Base-by-base conservation (phyloP, 23 tunicate species). In the Halocynthia roretzi region DNA sequence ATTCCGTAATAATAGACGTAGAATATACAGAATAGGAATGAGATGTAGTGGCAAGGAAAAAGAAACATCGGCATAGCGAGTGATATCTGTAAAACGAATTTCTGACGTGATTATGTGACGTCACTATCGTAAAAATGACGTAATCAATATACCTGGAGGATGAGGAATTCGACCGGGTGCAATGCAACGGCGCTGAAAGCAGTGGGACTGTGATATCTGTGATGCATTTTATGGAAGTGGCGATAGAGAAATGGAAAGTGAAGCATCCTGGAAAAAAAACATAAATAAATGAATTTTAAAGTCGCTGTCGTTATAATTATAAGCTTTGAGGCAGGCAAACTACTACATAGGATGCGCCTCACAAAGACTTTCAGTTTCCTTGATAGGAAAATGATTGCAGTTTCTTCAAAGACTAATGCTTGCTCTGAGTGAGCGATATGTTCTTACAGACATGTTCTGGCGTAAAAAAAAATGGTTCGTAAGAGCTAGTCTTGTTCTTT, bases 181-280 rank as follows among this genome's bases (percentile, higher is more conserved):
- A 89, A 80, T 50, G 96, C 96, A 21, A 89, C 96, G 0, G 96
- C 96, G 61, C 96, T 84, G 82, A 89, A 89, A 12, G 96, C 96
- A 10, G 96, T 89, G 49, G 96, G 96, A 40, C 80, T 68, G 75
- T 89, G 87, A 53, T 89, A 89, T 22, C 89, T 81, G 54, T 89
- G 96, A 75, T 89, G 96, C 82, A 82, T 79, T 67, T 89, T 89
- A 75, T 89, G 96, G 79, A 89, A 89, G 80, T 83, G 75, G 8
- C 85, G 85, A 72, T 89, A 89, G 61, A 89, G 84, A 48, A 80
- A 83, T 7, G 96, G 96, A 22, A 52, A 67, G 68, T 89, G 96
- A 20, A 89, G 88, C 81, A 83, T 80, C 68, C 96, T 88, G 78
- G 44, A 19, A 67, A 11, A 14, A 15, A 67, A 48, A 12, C 31